phyloP scores from a whole-genome alignment of 2,888 invertebrate genomes.

The Callinectes sapidus region DNA sequence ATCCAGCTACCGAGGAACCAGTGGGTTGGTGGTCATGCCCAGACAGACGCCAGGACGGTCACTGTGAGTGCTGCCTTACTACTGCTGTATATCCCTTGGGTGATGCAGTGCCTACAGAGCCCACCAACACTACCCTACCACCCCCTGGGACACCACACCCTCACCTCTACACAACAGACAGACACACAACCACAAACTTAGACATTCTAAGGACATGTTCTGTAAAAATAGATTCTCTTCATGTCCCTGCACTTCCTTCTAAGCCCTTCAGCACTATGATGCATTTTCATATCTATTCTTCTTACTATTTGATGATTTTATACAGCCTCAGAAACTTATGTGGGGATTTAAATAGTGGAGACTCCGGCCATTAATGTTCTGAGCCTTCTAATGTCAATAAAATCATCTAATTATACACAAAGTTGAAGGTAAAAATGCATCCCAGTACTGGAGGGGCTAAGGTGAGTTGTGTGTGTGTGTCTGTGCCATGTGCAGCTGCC shows the following conservation, averaged over 20 bases:
- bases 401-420: no score
- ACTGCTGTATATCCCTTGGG: slow-evolving; percentile 27
- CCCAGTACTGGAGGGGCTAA: no score
- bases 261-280: no score
- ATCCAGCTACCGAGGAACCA: slow-evolving; percentile 16
- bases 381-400: no score
- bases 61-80: neutral
- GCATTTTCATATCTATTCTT: no score
- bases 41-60: neutral
- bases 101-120: neutral
- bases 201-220: neutral
- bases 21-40: neutral
- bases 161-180: neutral
- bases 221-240: neutral
- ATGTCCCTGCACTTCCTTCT: neutral
- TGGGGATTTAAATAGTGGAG: no score
- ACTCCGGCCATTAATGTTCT: no score
- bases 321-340: no score
- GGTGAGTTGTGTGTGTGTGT: neutral
- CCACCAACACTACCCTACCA: neutral
- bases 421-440: no score
- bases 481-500: neutral
- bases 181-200: neutral
- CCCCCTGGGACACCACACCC: neutral
- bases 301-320: no score